A percentile compares a stretch with the other conserved stretches of the same genome.
Conservation (phyloP, 2,113 vertebrate species). For the Terrapene triunguis region DNA sequence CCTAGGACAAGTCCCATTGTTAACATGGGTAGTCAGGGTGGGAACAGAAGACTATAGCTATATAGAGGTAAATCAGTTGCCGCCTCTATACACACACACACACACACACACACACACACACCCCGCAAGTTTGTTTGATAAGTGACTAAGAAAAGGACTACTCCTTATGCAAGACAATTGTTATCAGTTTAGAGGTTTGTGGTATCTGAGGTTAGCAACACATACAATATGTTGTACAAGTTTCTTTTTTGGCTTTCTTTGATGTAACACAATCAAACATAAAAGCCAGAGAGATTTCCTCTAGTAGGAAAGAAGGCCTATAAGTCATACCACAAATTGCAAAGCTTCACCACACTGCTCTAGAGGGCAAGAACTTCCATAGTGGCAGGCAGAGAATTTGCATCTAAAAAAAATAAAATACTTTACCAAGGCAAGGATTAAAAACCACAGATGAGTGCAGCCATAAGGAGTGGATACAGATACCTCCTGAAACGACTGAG, state of each 20-base stretch:
- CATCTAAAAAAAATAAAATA: neutral
- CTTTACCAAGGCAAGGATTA: neutral
- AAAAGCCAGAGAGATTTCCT: neutral
- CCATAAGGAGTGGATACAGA: neutral
- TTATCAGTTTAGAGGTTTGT: neutral
- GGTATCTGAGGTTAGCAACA: neutral
- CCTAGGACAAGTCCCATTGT: neutral
- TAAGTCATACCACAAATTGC: fast-evolving
- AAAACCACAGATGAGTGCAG: neutral
- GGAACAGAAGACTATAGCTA: neutral
- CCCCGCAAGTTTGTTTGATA: neutral
- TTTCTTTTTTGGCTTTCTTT: fast-evolving
- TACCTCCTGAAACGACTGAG: neutral
- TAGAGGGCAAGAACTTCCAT: neutral
- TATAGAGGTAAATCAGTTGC: neutral
- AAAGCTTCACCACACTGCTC: too few species aligned
- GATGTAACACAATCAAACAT: neutral
- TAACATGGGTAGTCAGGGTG: neutral
- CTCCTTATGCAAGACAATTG: neutral
- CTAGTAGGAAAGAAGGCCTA: neutral
- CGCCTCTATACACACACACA: too few species aligned
- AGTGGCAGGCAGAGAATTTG: neutral
- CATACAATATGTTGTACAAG: neutral
- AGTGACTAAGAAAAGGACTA: neutral
- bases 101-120: too few species aligned